These are phyloP conservation scores for Cyprinella venusta DNA, from an alignment of 2,797 vertebrate genomes.

Conservation along the genomic window DNA sequence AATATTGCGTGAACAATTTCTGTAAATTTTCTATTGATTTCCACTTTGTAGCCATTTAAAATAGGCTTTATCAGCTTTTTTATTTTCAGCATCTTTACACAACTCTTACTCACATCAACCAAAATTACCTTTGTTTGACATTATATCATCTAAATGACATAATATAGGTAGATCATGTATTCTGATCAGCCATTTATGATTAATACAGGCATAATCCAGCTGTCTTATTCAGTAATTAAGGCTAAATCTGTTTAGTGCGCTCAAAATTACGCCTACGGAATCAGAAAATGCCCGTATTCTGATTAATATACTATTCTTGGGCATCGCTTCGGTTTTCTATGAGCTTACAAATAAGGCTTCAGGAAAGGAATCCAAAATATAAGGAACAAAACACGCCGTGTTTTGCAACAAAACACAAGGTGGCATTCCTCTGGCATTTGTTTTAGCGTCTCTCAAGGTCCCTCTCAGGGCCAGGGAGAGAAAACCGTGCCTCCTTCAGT, in stretches of 20 bases:
- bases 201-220: neutral
- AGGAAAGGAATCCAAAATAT: neutral
- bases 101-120: neutral
- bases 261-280: neutral
- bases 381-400: neutral
- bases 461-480: slow-evolving; percentile 10
- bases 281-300: neutral
- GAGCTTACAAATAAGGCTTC: neutral
- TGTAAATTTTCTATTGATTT: neutral
- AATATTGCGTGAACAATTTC: neutral
- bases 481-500: neutral
- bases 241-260: neutral
- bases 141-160: neutral
- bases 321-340: neutral
- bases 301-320: neutral
- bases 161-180: neutral
- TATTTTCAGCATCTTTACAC: neutral
- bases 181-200: neutral
- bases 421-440: slow-evolving; percentile 9
- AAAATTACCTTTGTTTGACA: neutral
- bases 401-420: too few species aligned
- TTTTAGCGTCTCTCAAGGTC: slow-evolving; percentile 28
- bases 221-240: neutral
- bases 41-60: neutral
- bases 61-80: neutral